Percentiles rank a stretch among this genome's conserved stretches.
Conservation (phyloP, 2,797 vertebrate genomes). For the Phyllotis vaccarum region DNA sequence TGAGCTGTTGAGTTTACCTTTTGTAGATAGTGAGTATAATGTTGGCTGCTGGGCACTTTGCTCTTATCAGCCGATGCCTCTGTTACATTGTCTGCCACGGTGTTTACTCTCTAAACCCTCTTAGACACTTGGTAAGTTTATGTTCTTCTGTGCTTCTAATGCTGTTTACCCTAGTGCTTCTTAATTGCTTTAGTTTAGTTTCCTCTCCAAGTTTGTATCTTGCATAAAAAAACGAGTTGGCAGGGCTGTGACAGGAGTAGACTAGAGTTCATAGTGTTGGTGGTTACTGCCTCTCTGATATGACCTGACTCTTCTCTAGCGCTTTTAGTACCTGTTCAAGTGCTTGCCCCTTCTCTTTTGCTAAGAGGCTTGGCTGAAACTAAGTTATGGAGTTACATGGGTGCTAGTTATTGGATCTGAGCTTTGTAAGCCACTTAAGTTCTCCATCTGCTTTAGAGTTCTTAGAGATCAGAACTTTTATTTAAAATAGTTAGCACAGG, state of each 20-base stretch:
- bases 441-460: not conserved
- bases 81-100: not conserved
- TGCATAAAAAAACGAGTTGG: not conserved
- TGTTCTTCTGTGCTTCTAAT: not conserved
- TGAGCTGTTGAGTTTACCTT: not conserved
- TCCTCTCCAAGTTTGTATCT: conserved; percentile 48
- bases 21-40: not conserved
- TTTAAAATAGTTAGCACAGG: conserved; percentile 23
- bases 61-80: not conserved
- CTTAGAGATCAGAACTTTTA: conserved; percentile 42
- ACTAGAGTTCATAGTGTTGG: not conserved
- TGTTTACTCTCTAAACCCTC: not conserved
- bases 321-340: not conserved
- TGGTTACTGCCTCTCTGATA: not conserved
- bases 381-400: not conserved
- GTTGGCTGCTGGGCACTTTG: not conserved
- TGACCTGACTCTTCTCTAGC: not conserved
- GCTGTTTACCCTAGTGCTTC: not conserved
- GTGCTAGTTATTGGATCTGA: conserved; percentile 43
- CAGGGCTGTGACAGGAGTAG: not conserved
- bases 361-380: not conserved
- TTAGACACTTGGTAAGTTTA: not conserved
- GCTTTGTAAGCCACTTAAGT: conserved; percentile 23
- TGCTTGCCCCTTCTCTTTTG: conserved; percentile 58
- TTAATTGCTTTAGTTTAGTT: not conserved